Conservation (phyloP, 2,797 vertebrate species). For the Rhyacichthys aspro region DNA sequence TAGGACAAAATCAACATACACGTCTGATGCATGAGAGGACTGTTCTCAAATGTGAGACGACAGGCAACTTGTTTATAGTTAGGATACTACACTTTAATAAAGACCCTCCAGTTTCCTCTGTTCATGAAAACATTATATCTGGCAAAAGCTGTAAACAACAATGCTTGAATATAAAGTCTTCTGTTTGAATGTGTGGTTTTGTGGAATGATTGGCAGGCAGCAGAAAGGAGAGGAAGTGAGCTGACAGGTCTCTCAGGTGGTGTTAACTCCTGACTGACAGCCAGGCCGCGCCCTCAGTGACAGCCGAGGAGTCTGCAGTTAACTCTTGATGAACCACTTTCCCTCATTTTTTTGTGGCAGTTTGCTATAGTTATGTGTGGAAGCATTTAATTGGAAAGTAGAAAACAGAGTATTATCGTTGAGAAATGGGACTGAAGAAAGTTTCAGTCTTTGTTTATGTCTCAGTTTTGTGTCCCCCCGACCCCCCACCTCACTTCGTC, state of each 20-base stretch:
- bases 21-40: no score
- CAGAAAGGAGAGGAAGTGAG: conserved; percentile 73
- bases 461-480: conserved; percentile 30
- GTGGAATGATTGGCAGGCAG: conserved; percentile 68
- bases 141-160: no score
- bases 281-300: conserved; percentile 44
- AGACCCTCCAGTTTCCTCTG: no score
- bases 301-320: conserved; percentile 22
- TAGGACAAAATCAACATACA: no score
- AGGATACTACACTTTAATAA: no score
- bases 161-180: background rate
- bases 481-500: conserved; percentile 26
- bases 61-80: no score
- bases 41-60: no score
- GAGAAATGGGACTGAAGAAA: background rate
- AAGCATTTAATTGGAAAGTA: no score
- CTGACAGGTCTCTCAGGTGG: conserved; percentile 74
- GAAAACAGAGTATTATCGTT: no score
- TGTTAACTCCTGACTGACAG: conserved; percentile 73
- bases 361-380: background rate
- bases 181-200: conserved; percentile 23
- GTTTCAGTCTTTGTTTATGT: conserved; percentile 46
- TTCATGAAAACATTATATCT: no score
- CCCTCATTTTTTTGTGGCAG: background rate
- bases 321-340: conserved; percentile 44